A percentile compares a stretch with the other conserved stretches of the same genome.
Conservation (phyloP, 2,888 invertebrate genomes). For the Drosophila borealis region DNA sequence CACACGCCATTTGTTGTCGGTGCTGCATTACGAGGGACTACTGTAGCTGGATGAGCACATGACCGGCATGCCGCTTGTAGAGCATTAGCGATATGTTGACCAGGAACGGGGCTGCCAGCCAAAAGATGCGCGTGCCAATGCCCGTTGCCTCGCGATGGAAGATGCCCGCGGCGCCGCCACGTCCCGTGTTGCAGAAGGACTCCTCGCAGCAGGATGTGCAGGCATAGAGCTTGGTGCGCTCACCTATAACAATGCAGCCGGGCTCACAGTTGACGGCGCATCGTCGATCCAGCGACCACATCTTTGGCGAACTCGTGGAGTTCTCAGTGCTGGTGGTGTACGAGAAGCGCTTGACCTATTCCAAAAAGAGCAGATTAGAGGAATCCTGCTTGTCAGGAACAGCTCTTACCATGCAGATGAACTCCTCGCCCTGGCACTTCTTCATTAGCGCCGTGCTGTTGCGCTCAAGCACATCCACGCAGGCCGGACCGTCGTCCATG, state of each 20-base stretch:
- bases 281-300: constrained; percentile 94
- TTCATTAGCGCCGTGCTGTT: constrained; percentile 87
- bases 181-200: constrained; percentile 92
- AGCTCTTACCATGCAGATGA: constrained; percentile 90
- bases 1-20: neutral
- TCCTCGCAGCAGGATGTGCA: constrained; percentile 94
- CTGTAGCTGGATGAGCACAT: constrained; percentile 43
- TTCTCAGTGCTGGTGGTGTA: constrained; percentile 94
- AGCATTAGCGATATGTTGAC: constrained; percentile 71
- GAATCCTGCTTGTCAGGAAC: rapidly evolving
- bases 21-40: constrained; percentile 7
- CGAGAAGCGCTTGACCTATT: constrained; percentile 91
- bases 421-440: constrained; percentile 91
- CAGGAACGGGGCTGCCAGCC: constrained; percentile 68
- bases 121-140: constrained; percentile 72
- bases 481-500: constrained; percentile 89
- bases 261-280: constrained; percentile 94
- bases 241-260: constrained; percentile 95
- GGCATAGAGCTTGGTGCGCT: constrained; percentile 94
- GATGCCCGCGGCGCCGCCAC: constrained; percentile 83
- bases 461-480: constrained; percentile 87
- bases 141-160: constrained; percentile 79
- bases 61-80: constrained; percentile 60
- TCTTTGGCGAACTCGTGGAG: constrained; percentile 89
- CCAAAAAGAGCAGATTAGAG: neutral